Conservation (phyloP, 2,797 vertebrate genomes). For the Alcedo atthis region DNA sequence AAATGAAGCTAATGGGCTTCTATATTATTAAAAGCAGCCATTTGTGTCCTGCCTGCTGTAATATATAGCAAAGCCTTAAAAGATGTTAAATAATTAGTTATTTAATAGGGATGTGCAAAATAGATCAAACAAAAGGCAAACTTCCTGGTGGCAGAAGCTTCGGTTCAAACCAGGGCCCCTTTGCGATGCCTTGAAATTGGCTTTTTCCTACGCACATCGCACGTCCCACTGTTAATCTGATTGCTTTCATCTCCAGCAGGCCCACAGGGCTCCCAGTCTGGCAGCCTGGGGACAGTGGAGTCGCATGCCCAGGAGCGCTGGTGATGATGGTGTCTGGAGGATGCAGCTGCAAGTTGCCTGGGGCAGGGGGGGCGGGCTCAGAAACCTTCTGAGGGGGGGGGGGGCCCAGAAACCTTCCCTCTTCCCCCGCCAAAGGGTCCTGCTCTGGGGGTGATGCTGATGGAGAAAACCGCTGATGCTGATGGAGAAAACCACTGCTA, state of each 20-base stretch:
- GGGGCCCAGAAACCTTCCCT: background rate
- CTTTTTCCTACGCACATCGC: background rate
- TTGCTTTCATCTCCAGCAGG: constrained; percentile 63
- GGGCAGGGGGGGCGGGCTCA: too few relatives aligned
- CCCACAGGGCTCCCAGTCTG: constrained; percentile 19
- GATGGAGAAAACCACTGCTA: background rate
- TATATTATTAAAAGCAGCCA: constrained; percentile 86
- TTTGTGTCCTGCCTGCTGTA: constrained; percentile 83
- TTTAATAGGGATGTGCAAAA: constrained; percentile 80
- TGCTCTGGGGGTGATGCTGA: accelerated
- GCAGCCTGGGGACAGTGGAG: background rate
- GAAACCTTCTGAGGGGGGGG: background rate
- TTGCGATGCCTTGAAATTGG: background rate
- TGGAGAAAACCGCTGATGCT: background rate
- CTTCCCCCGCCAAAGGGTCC: background rate
- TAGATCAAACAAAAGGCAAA: constrained; percentile 76
- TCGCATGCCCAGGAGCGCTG: background rate
- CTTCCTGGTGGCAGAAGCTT: constrained; percentile 27
- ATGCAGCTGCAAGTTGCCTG: background rate
- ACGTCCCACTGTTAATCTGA: constrained; percentile 59
- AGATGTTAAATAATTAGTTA: constrained; percentile 88
- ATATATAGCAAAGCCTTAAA: constrained; percentile 81
- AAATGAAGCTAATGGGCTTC: constrained; percentile 87
- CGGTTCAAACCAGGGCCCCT: background rate
- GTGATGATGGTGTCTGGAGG: constrained; percentile 17